Conservation (phyloP, 1,140 invertebrate species). For the Meteorus sp. region DNA sequence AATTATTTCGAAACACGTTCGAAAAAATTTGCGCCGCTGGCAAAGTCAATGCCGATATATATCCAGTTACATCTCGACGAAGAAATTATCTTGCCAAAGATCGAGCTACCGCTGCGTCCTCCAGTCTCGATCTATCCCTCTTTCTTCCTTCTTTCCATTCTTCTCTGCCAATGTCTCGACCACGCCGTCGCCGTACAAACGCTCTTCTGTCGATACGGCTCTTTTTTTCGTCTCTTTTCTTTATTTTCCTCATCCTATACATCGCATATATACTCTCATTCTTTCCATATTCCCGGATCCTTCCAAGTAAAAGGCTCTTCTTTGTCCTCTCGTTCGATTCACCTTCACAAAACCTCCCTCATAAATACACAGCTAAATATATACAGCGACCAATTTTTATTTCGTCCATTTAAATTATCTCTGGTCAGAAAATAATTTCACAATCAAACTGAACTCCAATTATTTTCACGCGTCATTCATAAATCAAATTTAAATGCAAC, state of each 20-base stretch:
- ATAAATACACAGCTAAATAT: background rate
- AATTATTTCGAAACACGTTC: background rate
- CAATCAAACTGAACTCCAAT: too few species aligned
- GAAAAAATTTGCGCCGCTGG: background rate
- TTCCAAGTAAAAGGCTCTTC: slow-evolving; percentile 9
- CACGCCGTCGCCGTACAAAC: background rate
- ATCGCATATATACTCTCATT: slow-evolving; percentile 19
- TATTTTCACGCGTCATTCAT: too few species aligned
- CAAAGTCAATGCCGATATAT: background rate
- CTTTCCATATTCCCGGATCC: slow-evolving; percentile 31
- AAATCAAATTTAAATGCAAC: too few species aligned
- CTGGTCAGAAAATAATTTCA: too few species aligned
- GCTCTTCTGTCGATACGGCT: background rate
- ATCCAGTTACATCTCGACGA: slow-evolving; percentile 30
- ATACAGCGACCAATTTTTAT: too few species aligned
- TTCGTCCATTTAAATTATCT: background rate
- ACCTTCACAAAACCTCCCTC: background rate
- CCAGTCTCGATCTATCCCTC: too few species aligned
- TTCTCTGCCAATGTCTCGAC: slow-evolving; percentile 9
- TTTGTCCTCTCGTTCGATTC: slow-evolving; percentile 16
- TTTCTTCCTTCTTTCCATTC: too few species aligned
- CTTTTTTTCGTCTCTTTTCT: slow-evolving; percentile 3
- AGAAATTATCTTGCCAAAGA: slow-evolving; percentile 21
- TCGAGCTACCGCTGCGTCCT: slow-evolving; percentile 18
- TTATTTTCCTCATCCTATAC: background rate